A percentile compares a stretch with the other conserved stretches of the same genome.
Evolutionary conservation across 2,797 vertebrate species (phyloP).

Genomic region (Phrynocephalus guinanensis): DNA sequence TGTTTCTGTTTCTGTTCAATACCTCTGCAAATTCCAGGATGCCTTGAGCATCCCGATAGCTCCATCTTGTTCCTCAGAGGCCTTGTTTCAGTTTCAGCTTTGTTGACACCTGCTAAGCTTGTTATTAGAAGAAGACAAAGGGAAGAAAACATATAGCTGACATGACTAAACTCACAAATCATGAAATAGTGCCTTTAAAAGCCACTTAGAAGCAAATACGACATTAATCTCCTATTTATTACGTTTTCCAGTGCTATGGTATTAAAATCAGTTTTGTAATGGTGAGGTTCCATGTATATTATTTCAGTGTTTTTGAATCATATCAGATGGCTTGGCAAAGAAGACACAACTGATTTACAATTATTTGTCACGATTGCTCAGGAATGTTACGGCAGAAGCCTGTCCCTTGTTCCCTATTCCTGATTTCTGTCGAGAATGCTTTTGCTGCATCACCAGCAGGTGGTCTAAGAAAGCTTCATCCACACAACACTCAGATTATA

Average conservation of each 20-base stretch:
- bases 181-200: not conserved
- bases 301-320: not conserved
- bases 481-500: not conserved
- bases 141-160: not conserved
- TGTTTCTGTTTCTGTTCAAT: not conserved
- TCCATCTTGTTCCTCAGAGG: not conserved
- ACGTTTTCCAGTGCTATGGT: not conserved
- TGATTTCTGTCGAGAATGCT: not conserved
- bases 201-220: not conserved
- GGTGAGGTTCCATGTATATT: not conserved
- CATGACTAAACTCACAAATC: not conserved
- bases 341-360: not conserved
- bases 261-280: slow-evolving; percentile 2
- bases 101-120: not conserved
- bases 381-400: not conserved
- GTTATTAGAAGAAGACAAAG: not conserved
- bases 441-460: not conserved
- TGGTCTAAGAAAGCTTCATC: not conserved
- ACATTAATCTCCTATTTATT: not conserved
- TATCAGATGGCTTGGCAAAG: not conserved
- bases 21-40: not conserved
- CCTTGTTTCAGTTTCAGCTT: not conserved
- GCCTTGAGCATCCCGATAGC: not conserved
- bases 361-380: not conserved
- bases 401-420: not conserved